These are phyloP conservation scores for Drosophila conformis DNA, from an alignment of 2,888 invertebrate species.

Conservation along the genomic window DNA sequence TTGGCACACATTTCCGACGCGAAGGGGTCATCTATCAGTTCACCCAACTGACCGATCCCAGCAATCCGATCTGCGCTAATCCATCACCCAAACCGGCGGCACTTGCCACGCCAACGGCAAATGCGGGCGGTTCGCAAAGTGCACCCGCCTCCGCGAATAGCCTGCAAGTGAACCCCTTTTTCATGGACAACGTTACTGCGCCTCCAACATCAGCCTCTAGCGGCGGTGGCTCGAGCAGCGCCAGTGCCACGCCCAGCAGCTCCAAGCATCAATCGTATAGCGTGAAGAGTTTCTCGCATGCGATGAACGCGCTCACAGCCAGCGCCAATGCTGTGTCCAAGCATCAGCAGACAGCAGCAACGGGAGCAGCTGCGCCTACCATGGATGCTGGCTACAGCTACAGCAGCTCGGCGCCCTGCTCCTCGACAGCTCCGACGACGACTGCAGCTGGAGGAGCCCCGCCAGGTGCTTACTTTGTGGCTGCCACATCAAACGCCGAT, in stretches of 20 bases:
- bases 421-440: slow-evolving; percentile 42
- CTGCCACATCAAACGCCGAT: slow-evolving; percentile 53
- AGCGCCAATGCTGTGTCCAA: slow-evolving; percentile 67
- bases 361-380: slow-evolving; percentile 30
- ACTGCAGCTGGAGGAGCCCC: slow-evolving; percentile 18
- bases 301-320: slow-evolving; percentile 81
- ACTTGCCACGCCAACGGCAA: slow-evolving; percentile 57
- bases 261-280: slow-evolving; percentile 82
- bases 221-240: slow-evolving; percentile 57
- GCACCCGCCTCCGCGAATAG: slow-evolving; percentile 83
- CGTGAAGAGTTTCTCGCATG: slow-evolving; percentile 83
- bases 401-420: slow-evolving; percentile 76
- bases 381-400: slow-evolving; percentile 64
- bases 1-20: slow-evolving; percentile 97
- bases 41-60: slow-evolving; percentile 89
- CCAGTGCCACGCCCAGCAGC: slow-evolving; percentile 80
- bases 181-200: slow-evolving; percentile 74
- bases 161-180: slow-evolving; percentile 82
- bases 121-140: slow-evolving; percentile 80
- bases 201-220: slow-evolving; percentile 7
- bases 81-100: slow-evolving; percentile 86
- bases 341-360: slow-evolving; percentile 34
- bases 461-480: slow-evolving; percentile 62
- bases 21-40: slow-evolving; percentile 98
- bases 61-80: slow-evolving; percentile 87